Evolutionary conservation across 2,888 invertebrate genomes (phyloP).

Genomic region (Papilio gigon): DNA sequence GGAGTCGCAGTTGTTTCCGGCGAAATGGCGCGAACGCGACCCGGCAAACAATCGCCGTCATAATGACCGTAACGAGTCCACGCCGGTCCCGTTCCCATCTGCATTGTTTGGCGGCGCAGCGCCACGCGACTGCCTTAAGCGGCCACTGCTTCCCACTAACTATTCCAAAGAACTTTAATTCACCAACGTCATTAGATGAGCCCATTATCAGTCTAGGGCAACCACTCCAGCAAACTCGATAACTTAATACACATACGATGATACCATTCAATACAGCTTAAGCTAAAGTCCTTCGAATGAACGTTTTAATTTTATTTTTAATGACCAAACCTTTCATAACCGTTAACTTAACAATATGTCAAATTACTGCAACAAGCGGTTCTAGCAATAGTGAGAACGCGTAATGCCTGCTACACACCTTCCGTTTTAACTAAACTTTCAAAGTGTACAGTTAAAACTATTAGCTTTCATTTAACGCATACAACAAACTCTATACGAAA

Average conservation of each 20-base stretch:
- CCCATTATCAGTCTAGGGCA: slow-evolving; percentile 13
- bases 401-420: too few relatives aligned
- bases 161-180: slow-evolving; percentile 46
- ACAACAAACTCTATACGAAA: too few relatives aligned
- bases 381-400: too few relatives aligned
- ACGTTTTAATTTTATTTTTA: too few relatives aligned
- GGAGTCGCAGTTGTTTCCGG: slow-evolving; percentile 50
- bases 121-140: slow-evolving; percentile 48
- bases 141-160: slow-evolving; percentile 42
- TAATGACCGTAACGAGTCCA: slow-evolving; percentile 72
- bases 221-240: background rate
- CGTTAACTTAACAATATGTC: too few relatives aligned
- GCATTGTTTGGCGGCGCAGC: slow-evolving; percentile 59
- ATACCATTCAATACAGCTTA: background rate
- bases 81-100: slow-evolving; percentile 65
- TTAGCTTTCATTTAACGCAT: too few relatives aligned
- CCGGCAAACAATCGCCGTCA: slow-evolving; percentile 68
- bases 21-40: slow-evolving; percentile 62
- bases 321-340: too few relatives aligned
- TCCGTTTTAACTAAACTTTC: too few relatives aligned
- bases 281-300: too few relatives aligned
- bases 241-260: background rate
- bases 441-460: too few relatives aligned
- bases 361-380: too few relatives aligned
- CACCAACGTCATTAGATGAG: slow-evolving; percentile 42